A percentile compares a stretch with the other conserved stretches of the same genome.
phyloP scores from a whole-genome alignment of 2,888 invertebrate genomes.

The Scaptomyza reducta region DNA sequence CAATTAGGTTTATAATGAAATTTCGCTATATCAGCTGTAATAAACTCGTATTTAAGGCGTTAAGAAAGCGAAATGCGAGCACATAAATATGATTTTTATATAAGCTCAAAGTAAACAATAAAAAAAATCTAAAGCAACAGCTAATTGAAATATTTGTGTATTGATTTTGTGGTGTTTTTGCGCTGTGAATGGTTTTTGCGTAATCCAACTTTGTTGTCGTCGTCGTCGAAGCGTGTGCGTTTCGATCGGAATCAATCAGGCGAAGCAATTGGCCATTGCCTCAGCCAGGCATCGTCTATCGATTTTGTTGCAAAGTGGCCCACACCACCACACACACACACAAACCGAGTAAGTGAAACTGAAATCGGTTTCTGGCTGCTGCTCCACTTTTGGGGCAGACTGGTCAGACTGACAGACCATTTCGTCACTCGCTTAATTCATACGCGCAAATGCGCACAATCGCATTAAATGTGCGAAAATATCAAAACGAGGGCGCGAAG shows the following conservation, averaged over 20 bases:
- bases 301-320: conserved; percentile 46
- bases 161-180: conserved; percentile 31
- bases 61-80: neutral
- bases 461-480: conserved; percentile 78
- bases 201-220: conserved; percentile 46
- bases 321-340: neutral
- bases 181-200: conserved; percentile 65
- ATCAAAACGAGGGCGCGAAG: conserved; percentile 18
- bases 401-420: conserved; percentile 39
- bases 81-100: conserved; percentile 35
- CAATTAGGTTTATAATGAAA: neutral
- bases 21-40: conserved; percentile 3
- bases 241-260: conserved; percentile 78
- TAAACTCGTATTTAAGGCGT: neutral
- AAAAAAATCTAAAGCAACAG: conserved; percentile 43
- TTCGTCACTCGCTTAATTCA: conserved; percentile 75
- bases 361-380: conserved; percentile 39
- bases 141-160: conserved; percentile 72
- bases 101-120: conserved; percentile 24
- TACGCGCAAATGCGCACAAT: conserved; percentile 78
- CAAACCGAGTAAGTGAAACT: conserved; percentile 4
- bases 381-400: conserved; percentile 59
- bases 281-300: conserved; percentile 25
- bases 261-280: conserved; percentile 58
- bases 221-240: conserved; percentile 47